Evolutionary conservation across 2,797 vertebrate species (phyloP).

Genomic region (Streptopelia turtur): DNA sequence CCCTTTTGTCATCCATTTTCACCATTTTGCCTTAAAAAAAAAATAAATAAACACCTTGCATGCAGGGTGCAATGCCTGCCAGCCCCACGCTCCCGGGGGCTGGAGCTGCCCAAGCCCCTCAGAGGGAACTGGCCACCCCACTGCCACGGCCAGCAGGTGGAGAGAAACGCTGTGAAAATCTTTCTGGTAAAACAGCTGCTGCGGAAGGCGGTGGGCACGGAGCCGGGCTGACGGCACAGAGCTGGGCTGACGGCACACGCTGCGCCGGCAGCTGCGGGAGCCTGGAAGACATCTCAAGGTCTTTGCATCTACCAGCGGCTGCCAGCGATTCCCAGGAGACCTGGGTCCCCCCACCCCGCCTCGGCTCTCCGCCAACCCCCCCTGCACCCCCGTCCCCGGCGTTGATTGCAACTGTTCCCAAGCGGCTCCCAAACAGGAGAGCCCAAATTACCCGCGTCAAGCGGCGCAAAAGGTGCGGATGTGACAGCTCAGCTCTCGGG

Average conservation of each 20-base stretch:
- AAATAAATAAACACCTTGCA: rapidly evolving
- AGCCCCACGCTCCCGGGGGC: rapidly evolving
- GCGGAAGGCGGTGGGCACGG: rapidly evolving
- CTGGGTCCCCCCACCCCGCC: background rate
- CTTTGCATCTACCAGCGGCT: background rate
- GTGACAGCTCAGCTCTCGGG: background rate
- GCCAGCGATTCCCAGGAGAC: background rate
- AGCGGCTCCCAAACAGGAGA: background rate
- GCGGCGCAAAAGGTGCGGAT: background rate
- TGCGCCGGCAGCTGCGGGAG: background rate
- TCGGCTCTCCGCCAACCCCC: background rate
- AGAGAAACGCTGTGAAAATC: background rate
- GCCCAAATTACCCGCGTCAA: slow-evolving; percentile 8
- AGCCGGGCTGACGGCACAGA: too few species aligned
- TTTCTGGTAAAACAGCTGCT: background rate
- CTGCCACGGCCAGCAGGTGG: rapidly evolving
- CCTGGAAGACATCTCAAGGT: slow-evolving; percentile 57
- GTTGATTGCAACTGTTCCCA: slow-evolving; percentile 34
- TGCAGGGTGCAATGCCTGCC: background rate
- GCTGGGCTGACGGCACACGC: background rate
- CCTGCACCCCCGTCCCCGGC: background rate
- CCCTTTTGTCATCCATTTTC: background rate
- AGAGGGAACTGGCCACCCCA: rapidly evolving
- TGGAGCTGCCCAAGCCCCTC: rapidly evolving
- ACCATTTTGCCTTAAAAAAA: background rate